phyloP scores from a whole-genome alignment of 1,140 invertebrate species.

The Potamilus streckersoni region DNA sequence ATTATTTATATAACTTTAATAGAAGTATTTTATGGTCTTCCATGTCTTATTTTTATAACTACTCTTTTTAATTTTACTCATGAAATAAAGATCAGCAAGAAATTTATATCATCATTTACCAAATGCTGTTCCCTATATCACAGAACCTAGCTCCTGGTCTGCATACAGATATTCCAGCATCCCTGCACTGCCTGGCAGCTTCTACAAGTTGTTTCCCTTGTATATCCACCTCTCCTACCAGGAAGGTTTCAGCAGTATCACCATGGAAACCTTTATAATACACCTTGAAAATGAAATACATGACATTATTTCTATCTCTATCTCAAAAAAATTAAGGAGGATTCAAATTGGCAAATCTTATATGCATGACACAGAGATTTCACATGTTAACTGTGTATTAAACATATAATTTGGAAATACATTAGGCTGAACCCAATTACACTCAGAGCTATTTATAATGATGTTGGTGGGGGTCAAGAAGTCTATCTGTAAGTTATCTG shows the following conservation, averaged over 20 bases:
- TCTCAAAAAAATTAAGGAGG: neutral
- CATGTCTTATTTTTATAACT: no score
- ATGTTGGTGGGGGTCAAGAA: no score
- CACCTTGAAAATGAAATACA: conserved; percentile 73
- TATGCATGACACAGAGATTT: no score
- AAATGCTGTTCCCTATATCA: conserved; percentile 77
- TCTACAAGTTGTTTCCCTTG: conserved; percentile 77
- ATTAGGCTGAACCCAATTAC: no score
- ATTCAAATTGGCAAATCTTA: neutral
- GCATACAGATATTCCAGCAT: conserved; percentile 82
- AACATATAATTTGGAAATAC: no score
- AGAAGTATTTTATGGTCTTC: no score
- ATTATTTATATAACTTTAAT: no score
- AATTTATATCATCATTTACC: conserved; percentile 37
- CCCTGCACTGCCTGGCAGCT: conserved; percentile 78
- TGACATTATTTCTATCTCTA: conserved; percentile 3
- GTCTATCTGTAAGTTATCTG: no score
- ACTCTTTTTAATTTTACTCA: no score
- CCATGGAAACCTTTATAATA: conserved; percentile 89
- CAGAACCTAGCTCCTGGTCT: conserved; percentile 80
- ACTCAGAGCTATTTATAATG: no score
- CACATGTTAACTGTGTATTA: no score
- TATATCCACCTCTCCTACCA: conserved; percentile 83
- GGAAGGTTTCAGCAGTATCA: conserved; percentile 90
- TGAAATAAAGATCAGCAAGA: no score